Percentiles rank a stretch among this genome's conserved stretches.
Conservation (phyloP, 2,888 invertebrate species). For the Andrena camellia region DNA sequence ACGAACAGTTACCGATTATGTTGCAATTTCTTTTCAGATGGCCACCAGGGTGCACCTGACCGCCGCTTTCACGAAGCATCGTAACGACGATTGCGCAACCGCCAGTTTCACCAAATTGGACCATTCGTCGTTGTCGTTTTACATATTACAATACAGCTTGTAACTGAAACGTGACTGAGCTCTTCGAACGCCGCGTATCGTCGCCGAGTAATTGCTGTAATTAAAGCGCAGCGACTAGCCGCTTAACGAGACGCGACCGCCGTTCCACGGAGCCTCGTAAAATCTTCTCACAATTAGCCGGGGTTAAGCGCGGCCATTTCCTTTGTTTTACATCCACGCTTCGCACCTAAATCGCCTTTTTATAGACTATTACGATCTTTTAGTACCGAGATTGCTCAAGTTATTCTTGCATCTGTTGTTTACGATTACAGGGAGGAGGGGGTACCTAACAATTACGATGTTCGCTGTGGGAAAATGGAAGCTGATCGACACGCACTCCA, state of each 20-base stretch:
- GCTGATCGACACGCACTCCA: conserved; percentile 44
- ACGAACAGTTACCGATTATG: neutral
- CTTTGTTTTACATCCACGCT: neutral
- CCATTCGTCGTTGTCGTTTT: conserved; percentile 49
- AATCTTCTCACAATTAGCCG: neutral
- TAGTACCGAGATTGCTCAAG: neutral
- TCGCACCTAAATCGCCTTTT: neutral
- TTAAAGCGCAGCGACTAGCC: neutral
- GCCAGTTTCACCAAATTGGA: conserved; percentile 66
- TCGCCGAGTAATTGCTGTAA: conserved; percentile 2
- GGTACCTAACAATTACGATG: neutral
- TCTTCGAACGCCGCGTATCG: neutral
- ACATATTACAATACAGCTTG: conserved; percentile 20
- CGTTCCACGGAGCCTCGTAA: neutral
- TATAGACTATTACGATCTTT: neutral
- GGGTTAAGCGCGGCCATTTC: neutral
- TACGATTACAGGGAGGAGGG: neutral
- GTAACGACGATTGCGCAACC: conserved; percentile 60
- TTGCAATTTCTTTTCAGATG: conserved; percentile 37
- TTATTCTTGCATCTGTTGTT: neutral
- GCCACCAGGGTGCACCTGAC: conserved; percentile 25
- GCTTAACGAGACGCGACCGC: neutral
- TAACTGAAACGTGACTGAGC: conserved; percentile 15
- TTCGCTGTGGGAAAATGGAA: neutral
- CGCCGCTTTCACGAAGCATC: conserved; percentile 60